Conservation (phyloP, 2,113 vertebrate species). For the Crotophaga sulcirostris region DNA sequence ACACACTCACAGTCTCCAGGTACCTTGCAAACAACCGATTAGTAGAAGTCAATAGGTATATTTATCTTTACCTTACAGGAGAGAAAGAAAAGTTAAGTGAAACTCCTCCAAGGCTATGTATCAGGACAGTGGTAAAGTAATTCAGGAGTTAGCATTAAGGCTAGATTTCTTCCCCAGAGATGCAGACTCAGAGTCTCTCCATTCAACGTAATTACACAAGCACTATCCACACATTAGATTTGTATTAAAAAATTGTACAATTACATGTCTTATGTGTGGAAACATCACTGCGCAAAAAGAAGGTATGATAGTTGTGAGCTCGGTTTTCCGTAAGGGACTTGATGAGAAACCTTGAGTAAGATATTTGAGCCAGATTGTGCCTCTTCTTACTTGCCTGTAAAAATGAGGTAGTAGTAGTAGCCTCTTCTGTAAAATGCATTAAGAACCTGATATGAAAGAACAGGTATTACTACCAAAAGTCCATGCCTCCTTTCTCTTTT, state of each 20-base stretch:
- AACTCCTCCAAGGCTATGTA: neutral
- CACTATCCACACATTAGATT: neutral
- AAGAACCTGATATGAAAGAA: neutral
- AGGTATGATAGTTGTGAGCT: neutral
- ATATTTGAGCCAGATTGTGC: neutral
- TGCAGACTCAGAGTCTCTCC: neutral
- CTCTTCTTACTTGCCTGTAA: neutral
- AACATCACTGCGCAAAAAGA: neutral
- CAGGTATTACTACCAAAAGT: neutral
- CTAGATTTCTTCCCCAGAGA: neutral
- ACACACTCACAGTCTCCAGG: neutral
- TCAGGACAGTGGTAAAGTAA: neutral
- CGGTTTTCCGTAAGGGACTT: neutral
- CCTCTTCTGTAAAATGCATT: neutral
- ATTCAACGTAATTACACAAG: neutral
- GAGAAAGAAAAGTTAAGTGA: neutral
- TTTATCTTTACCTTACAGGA: neutral
- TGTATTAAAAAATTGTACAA: neutral
- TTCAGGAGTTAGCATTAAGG: neutral
- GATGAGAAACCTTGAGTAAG: neutral
- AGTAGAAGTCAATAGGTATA: neutral
- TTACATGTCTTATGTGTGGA: neutral
- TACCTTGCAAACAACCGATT: neutral
- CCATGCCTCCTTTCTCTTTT: neutral
- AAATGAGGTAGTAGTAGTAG: neutral